Evolutionary conservation across 1,140 invertebrate genomes (phyloP), one percentile per base, ranked within the genome.

Genomic region (Sitodiplosis mosellana): DNA sequence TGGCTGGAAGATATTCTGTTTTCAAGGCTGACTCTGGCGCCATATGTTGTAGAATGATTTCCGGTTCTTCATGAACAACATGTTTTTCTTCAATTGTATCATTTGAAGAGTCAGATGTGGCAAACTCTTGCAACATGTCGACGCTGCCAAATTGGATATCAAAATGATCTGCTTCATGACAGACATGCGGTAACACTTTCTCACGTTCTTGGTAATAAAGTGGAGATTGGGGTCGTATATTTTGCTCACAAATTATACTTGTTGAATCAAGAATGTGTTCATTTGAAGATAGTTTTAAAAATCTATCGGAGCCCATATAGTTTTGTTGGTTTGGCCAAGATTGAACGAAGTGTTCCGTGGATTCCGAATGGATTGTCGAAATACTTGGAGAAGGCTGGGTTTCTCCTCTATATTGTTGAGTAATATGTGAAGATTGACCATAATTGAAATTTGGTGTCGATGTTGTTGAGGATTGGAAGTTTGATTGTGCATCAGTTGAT

Each of bases 121-220:
- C 17, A n/a, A 45, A 33, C 15, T 45, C 43, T 33, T 45, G 2
- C 2, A n/a, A 2, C 43, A 45, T 45, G 15, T 45, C 43, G 5
- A 45, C 43, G 14, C 19, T 45, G 33, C 43, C 43, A 45, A 45
- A 45, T n/a, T 45, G 43, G 4, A 45, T 27, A 7, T 33, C 43
- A 11, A 38, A n/a, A 38, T 38, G 3, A 19, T 42, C 15, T 19
- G 2, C 43, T 27, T 27, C 27, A 27, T 27, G 10, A 27, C 3
- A 3, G 11, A 7, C 19, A 19, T 41, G 38, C 11, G 38, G 15
- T 12, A 15, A 41, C 3, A 19, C 19, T 4, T 12, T 3, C 7
- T 41, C 19, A 12, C 38, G 38, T 15, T 17, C 27, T 27, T 27
- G 27, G 10, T 27, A 27, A 27, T 27, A 27, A 10, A 5, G 27